A percentile compares a stretch with the other conserved stretches of the same genome.
phyloP scores from a whole-genome alignment of 2,113 vertebrate genomes.

The Nestor notabilis region DNA sequence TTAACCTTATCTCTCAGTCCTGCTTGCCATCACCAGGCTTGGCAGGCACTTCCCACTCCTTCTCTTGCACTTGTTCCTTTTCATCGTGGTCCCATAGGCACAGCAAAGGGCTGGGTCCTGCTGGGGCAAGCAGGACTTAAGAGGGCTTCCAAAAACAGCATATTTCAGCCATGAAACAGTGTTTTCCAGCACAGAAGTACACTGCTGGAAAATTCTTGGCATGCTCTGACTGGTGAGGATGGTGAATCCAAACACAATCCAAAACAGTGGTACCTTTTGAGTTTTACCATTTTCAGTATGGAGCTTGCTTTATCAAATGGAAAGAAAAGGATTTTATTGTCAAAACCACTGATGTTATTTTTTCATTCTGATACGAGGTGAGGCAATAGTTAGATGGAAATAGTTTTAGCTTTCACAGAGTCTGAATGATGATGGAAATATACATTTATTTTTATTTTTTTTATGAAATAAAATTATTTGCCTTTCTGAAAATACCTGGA shows the following conservation, averaged over 20 bases:
- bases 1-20: background rate
- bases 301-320: background rate
- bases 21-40: background rate
- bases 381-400: background rate
- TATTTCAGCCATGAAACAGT: background rate
- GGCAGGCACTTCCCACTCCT: accelerated
- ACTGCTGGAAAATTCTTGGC: background rate
- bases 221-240: background rate
- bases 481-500: background rate
- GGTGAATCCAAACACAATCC: background rate
- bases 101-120: background rate
- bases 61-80: background rate
- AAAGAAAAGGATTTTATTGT: background rate
- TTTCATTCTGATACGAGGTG: background rate
- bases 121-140: background rate
- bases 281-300: background rate
- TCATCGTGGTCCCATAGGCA: background rate
- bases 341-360: background rate
- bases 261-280: background rate
- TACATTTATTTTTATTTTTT: background rate
- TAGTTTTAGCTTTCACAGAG: background rate
- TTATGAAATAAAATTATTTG: background rate
- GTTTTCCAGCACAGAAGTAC: background rate
- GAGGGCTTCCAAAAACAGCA: background rate
- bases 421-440: background rate